Percentiles rank a stretch among this genome's conserved stretches.
These are phyloP conservation scores for Eulithis prunata DNA, from an alignment of 2,888 invertebrate genomes.

Conservation along the genomic window DNA sequence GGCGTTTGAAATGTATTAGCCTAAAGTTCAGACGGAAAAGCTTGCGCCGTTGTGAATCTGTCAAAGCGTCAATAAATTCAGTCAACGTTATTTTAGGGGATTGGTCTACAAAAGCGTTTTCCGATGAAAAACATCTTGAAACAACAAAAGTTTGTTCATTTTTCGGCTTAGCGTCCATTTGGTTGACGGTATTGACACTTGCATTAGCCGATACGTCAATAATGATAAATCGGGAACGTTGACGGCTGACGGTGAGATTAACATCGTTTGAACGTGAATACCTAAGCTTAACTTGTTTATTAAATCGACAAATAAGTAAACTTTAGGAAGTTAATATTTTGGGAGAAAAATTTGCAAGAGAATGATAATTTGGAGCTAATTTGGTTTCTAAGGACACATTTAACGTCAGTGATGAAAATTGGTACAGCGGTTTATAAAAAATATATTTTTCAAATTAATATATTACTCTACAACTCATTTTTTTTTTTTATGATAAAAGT, in stretches of 20 bases:
- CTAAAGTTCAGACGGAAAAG: background rate
- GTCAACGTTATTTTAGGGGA: slow-evolving; percentile 37
- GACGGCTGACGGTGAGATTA: slow-evolving; percentile 28
- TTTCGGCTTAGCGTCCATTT: slow-evolving; percentile 45
- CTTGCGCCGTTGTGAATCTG: slow-evolving; percentile 28
- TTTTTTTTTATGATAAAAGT: too few species aligned
- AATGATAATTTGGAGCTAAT: too few species aligned
- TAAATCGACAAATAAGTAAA: too few species aligned
- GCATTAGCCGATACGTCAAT: slow-evolving; percentile 57
- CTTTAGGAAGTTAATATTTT: too few species aligned
- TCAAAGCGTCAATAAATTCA: slow-evolving; percentile 31
- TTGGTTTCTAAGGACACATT: too few species aligned
- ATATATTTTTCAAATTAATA: too few species aligned
- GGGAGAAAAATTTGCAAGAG: too few species aligned
- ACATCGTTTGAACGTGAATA: slow-evolving; percentile 13
- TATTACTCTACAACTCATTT: too few species aligned
- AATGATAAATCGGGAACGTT: slow-evolving; percentile 31
- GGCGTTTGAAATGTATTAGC: too few species aligned
- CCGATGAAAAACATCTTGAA: slow-evolving; percentile 40
- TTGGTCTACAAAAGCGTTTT: slow-evolving; percentile 40
- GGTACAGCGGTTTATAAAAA: too few species aligned
- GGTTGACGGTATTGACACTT: slow-evolving; percentile 62
- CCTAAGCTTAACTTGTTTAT: background rate
- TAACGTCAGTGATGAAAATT: too few species aligned
- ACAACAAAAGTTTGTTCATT: slow-evolving; percentile 44